Percentiles rank a stretch among this genome's conserved stretches.
These are phyloP conservation scores for Bubo bubo DNA, from an alignment of 2,113 vertebrate genomes.

Conservation along the genomic window DNA sequence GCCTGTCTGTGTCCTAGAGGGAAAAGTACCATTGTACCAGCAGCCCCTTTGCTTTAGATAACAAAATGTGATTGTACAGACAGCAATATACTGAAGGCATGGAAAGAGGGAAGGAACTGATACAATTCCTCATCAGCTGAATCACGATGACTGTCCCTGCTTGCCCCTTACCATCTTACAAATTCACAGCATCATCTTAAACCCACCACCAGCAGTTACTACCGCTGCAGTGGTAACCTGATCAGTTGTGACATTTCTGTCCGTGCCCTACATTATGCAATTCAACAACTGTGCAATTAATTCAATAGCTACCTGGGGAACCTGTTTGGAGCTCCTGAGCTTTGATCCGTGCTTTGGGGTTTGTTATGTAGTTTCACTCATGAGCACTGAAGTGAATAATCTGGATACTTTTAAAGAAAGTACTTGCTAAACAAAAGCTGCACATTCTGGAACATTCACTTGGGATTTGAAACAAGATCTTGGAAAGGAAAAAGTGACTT, in stretches of 20 bases:
- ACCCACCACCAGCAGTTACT: neutral
- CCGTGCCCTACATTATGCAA: neutral
- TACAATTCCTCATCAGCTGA: neutral
- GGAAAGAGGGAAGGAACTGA: neutral
- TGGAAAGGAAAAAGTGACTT: neutral
- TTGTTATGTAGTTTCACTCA: neutral
- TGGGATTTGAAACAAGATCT: constrained; percentile 3
- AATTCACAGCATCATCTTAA: neutral
- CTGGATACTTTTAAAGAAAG: neutral
- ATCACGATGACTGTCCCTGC: neutral
- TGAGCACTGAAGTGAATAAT: neutral
- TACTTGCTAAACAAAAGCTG: neutral
- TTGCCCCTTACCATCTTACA: neutral
- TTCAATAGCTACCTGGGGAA: neutral
- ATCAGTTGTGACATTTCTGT: neutral
- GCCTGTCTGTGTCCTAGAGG: neutral
- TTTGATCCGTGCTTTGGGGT: neutral
- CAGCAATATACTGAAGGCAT: neutral
- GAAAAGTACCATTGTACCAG: neutral
- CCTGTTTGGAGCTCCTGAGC: neutral
- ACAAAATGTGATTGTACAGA: neutral
- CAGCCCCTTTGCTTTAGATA: neutral
- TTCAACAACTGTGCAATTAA: neutral
- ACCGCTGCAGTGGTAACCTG: neutral
- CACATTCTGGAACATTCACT: neutral